phyloP scores from a whole-genome alignment of 2,888 invertebrate genomes.

The Leistus spinibarbis region DNA sequence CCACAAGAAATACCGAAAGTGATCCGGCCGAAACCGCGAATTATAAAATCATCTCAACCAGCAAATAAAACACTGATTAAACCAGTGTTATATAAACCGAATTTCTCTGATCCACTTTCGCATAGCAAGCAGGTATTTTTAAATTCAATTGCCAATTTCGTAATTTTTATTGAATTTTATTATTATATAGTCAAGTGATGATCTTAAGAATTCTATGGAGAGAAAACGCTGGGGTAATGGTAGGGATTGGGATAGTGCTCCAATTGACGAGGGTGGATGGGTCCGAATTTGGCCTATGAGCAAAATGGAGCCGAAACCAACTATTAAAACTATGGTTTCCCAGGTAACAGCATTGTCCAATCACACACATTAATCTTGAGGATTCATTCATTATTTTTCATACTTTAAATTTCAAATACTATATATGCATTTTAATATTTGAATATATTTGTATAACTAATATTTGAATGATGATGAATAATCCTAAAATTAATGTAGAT shows the following conservation, averaged over 20 bases:
- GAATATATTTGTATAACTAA: too few relatives aligned
- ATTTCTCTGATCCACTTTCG: conserved; percentile 30
- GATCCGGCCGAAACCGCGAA: conserved; percentile 16
- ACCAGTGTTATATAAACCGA: conserved; percentile 24
- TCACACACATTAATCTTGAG: too few relatives aligned
- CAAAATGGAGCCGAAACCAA: conserved; percentile 43
- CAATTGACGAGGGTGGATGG: conserved; percentile 75
- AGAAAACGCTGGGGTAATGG: conserved; percentile 73
- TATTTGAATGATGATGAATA: too few relatives aligned
- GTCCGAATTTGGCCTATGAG: conserved; percentile 73
- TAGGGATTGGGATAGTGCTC: conserved; percentile 69
- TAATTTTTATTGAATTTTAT: neutral
- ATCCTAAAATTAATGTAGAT: too few relatives aligned
- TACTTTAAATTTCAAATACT: too few relatives aligned
- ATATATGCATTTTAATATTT: too few relatives aligned
- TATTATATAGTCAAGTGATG: conserved; percentile 47
- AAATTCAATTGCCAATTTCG: neutral
- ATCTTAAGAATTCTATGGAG: conserved; percentile 55
- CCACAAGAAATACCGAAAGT: conserved; percentile 5
- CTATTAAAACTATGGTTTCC: conserved; percentile 50
- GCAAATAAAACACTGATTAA: conserved; percentile 23
- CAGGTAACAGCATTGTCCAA: conserved; percentile 49
- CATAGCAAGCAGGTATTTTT: conserved; percentile 30
- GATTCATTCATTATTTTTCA: too few relatives aligned
- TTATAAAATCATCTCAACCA: conserved; percentile 20